Conservation (phyloP, 2,888 invertebrate genomes). For the Trichopria drosophilae region DNA sequence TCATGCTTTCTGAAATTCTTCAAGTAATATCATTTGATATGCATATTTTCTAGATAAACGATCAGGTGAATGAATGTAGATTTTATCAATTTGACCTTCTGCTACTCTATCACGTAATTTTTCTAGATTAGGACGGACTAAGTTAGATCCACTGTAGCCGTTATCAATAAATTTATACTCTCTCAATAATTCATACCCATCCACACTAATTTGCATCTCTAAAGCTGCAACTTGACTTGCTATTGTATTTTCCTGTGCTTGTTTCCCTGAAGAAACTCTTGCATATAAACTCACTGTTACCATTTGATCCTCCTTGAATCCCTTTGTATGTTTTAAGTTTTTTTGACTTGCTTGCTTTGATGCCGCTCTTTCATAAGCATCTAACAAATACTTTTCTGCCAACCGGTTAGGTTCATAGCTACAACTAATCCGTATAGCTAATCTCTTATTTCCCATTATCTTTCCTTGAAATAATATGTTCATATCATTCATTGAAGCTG, state of each 20-base stretch:
- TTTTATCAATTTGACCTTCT: slow-evolving; percentile 10
- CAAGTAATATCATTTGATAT: slow-evolving; percentile 14
- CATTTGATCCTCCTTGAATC: slow-evolving; percentile 2
- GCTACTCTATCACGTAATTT: slow-evolving; percentile 11
- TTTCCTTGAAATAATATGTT: too few species aligned
- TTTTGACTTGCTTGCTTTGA: too few species aligned
- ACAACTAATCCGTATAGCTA: too few species aligned
- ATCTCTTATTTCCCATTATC: too few species aligned
- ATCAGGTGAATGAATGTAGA: slow-evolving; percentile 16
- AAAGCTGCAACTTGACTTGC: slow-evolving; percentile 4
- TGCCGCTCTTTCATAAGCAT: too few species aligned
- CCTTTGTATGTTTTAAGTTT: too few species aligned
- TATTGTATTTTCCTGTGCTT: slow-evolving; percentile 7
- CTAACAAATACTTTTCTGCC: too few species aligned
- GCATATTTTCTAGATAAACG: slow-evolving; percentile 6
- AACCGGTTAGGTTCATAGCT: too few species aligned
- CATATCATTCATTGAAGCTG: too few species aligned
- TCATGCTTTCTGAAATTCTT: slow-evolving; percentile 12
- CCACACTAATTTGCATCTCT: slow-evolving; percentile 1
- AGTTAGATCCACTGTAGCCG: slow-evolving; percentile 6
- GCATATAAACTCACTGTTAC: slow-evolving; percentile 6
- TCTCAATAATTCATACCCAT: slow-evolving; percentile 4
- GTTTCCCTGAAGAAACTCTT: slow-evolving; percentile 7
- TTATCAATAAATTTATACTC: slow-evolving; percentile 10
- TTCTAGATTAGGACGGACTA: slow-evolving; percentile 9